Base-by-base conservation (phyloP, 2,888 invertebrate species). In the Steinernema scapterisci region DNA sequence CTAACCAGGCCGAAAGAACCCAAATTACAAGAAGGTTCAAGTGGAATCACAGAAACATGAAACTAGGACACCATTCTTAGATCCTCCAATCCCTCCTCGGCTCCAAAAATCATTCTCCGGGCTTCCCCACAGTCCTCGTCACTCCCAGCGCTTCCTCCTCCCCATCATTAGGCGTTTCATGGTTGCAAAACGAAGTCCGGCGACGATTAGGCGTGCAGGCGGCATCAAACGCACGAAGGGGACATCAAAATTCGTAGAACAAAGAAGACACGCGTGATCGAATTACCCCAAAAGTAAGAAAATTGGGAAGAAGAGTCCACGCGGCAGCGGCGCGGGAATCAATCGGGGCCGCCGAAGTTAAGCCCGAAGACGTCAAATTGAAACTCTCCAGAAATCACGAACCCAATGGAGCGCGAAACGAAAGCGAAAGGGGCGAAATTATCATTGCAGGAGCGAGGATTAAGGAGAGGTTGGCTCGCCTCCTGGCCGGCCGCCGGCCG, bases 311-410 rank as follows among this genome's bases (percentile, higher is more conserved):
- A 19, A 5, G 48, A 48, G 48, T 48, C 48, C n/a, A 19, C 48
- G 48, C 48, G 63, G 63, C 27, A 1, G 63, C 31, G n/a, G 63
- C 27, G 31, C 1, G 54, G 31, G 63, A 63, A 63, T 63, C 63
- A 31, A 31, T 31, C 31, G 63, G 63, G 48, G 48, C 48, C 48
- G 48, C 48, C 19, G 48, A 63, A 63, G 63, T 63, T 63, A 63
- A 63, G 63, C 63, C 63, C 31, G 63, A 63, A 48, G 19, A 48
- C 48, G 48, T 48, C 48, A 48, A 19, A 25, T 27, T 31, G 63
- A 63, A 63, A 63, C 63, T 31, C 63, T 63, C 63, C 48, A 19
- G 31, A 27, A 63, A 63, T 63, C 63, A 63, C 63, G 63, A 25
- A 63, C 25, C 63, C 63, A 63, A 63, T 63, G 63, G 31, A n/a